phyloP scores from a whole-genome alignment of 2,888 invertebrate species.

The Malachius bipustulatus region DNA sequence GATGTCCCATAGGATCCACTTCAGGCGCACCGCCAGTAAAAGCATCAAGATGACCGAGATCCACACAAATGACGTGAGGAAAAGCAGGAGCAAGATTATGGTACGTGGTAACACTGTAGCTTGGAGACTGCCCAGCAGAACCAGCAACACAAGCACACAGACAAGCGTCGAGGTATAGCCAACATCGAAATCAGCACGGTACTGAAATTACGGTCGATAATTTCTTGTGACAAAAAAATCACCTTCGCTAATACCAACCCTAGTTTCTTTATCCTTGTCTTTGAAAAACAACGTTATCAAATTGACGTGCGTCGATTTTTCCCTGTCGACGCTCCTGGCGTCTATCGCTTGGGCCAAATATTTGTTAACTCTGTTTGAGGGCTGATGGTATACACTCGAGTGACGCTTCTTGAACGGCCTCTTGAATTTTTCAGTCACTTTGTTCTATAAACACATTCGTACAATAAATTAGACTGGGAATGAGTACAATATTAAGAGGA shows the following conservation, averaged over 20 bases:
- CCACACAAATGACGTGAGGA: constrained; percentile 84
- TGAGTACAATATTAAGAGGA: no score
- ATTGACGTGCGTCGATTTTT: constrained; percentile 82
- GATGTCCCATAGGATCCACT: constrained; percentile 79
- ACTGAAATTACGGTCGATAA: no score
- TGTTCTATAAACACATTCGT: constrained; percentile 52
- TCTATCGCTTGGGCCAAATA: constrained; percentile 85
- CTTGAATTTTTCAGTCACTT: constrained; percentile 79
- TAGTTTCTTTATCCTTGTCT: constrained; percentile 70
- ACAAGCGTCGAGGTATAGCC: constrained; percentile 75
- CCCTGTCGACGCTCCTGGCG: constrained; percentile 79
- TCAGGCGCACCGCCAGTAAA: constrained; percentile 67
- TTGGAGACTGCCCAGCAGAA: constrained; percentile 66
- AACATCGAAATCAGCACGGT: constrained; percentile 73
- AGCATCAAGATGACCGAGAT: constrained; percentile 77
- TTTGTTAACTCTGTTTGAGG: constrained; percentile 84
- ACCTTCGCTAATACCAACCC: constrained; percentile 51
- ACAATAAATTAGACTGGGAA: no score
- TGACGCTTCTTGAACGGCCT: constrained; percentile 80
- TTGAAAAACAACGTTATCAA: constrained; percentile 76
- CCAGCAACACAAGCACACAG: constrained; percentile 62
- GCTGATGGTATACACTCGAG: constrained; percentile 77
- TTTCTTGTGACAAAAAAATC: no score
- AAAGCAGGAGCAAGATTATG: constrained; percentile 68
- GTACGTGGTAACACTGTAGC: constrained; percentile 74